Conservation (phyloP, 2,888 invertebrate genomes). For the Coleophora flavipennella region DNA sequence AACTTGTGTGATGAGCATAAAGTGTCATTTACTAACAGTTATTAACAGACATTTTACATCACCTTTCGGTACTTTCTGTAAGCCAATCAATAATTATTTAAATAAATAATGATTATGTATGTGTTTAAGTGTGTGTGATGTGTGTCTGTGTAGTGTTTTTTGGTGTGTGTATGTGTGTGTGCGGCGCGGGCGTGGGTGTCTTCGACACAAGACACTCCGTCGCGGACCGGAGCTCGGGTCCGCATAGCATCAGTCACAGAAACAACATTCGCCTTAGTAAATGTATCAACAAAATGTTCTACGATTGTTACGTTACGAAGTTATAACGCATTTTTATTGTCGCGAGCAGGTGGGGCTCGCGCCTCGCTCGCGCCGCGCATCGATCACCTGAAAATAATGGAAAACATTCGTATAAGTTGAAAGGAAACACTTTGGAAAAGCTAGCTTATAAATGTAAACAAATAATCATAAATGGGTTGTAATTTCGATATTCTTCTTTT, state of each 20-base stretch:
- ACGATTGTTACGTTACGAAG: constrained; percentile 41
- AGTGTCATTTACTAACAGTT: too few species aligned
- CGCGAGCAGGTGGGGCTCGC: constrained; percentile 27
- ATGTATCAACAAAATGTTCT: constrained; percentile 69
- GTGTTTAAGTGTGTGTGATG: constrained; percentile 17
- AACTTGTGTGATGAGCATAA: too few species aligned
- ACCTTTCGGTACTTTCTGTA: too few species aligned
- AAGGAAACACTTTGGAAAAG: too few species aligned
- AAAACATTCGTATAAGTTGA: neutral
- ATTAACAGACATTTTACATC: too few species aligned
- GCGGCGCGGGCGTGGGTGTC: constrained; percentile 30
- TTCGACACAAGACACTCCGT: constrained; percentile 34
- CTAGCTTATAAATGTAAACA: neutral
- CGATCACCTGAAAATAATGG: constrained; percentile 38
- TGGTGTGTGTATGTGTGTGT: constrained; percentile 15
- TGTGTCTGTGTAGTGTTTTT: constrained; percentile 18
- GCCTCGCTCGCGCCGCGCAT: constrained; percentile 36
- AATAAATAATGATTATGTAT: too few species aligned
- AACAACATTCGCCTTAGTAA: constrained; percentile 62
- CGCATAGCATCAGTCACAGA: constrained; percentile 48
- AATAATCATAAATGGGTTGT: too few species aligned
- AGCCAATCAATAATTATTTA: too few species aligned
- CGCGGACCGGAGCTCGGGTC: constrained; percentile 19
- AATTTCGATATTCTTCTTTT: too few species aligned
- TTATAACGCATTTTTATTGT: constrained; percentile 20